Evolutionary conservation across 2,797 vertebrate species (phyloP).

Genomic region (Gymnoscopelus braueri): DNA sequence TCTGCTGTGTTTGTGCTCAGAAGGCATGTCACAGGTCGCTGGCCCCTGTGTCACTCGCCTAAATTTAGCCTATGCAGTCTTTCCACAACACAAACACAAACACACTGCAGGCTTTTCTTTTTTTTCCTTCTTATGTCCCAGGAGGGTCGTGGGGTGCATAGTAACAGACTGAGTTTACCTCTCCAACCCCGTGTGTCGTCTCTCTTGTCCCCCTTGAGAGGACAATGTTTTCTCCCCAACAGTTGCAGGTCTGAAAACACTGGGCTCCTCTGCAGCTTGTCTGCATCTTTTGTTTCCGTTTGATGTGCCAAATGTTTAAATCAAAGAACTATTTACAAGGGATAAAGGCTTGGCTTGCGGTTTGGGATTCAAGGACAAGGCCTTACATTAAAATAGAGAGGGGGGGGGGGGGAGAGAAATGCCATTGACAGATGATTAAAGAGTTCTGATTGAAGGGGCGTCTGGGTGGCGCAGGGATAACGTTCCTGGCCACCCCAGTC

Average conservation of each 20-base stretch:
- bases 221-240: constrained; percentile 12
- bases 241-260: constrained; percentile 18
- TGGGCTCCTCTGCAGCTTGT: constrained; percentile 2
- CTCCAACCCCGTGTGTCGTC: constrained; percentile 28
- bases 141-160: constrained; percentile 56
- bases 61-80: constrained; percentile 76
- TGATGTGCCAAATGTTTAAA: constrained; percentile 5
- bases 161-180: constrained; percentile 71
- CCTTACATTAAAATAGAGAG: no score
- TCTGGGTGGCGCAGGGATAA: no score
- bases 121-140: constrained; percentile 37
- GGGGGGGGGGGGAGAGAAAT: no score
- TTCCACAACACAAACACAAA: constrained; percentile 50
- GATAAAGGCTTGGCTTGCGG: background rate
- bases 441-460: no score
- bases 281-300: constrained; percentile 14
- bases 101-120: constrained; percentile 59
- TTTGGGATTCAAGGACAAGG: background rate
- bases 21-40: constrained; percentile 56
- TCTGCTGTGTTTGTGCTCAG: constrained; percentile 53
- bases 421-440: no score
- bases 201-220: constrained; percentile 17
- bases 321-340: background rate
- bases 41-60: constrained; percentile 63
- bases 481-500: no score